A percentile compares a stretch with the other conserved stretches of the same genome.
These are phyloP conservation scores for Orientallactaga bullata DNA, from an alignment of 2,113 vertebrate genomes.

Conservation along the genomic window DNA sequence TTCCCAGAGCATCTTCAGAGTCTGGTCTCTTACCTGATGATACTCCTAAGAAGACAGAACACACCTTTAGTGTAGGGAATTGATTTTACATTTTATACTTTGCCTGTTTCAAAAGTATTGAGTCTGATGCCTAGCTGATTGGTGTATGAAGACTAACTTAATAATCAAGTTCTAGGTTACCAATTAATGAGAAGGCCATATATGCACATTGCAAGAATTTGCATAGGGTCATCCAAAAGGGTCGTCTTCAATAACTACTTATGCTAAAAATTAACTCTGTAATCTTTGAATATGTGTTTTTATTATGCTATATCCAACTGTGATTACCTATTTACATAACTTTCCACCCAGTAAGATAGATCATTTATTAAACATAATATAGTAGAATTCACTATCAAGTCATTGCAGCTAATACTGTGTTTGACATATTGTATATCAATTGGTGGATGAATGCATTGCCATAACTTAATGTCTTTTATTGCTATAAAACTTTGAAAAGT, in stretches of 20 bases:
- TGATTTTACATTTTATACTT: not conserved
- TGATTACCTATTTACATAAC: not conserved
- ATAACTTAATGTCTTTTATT: not conserved
- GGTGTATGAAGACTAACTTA: not conserved
- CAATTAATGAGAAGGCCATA: not conserved
- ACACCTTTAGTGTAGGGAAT: not conserved
- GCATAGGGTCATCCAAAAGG: not conserved
- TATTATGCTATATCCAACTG: not conserved
- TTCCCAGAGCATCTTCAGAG: not conserved
- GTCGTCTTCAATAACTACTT: not conserved
- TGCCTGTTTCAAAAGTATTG: not conserved
- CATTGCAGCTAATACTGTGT: not conserved
- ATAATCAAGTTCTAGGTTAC: not conserved
- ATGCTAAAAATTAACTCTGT: not conserved
- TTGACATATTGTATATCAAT: not conserved
- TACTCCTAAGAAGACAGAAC: not conserved
- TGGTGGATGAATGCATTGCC: not conserved
- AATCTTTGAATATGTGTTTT: not conserved
- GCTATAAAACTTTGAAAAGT: not conserved
- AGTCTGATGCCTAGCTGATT: not conserved
- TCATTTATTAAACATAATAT: not conserved
- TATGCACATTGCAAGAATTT: not conserved
- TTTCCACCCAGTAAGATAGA: not conserved
- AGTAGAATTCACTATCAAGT: not conserved
- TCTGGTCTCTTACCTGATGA: not conserved